phyloP scores from a whole-genome alignment of 1,140 invertebrate species.

The Galendromus occidentalis region DNA sequence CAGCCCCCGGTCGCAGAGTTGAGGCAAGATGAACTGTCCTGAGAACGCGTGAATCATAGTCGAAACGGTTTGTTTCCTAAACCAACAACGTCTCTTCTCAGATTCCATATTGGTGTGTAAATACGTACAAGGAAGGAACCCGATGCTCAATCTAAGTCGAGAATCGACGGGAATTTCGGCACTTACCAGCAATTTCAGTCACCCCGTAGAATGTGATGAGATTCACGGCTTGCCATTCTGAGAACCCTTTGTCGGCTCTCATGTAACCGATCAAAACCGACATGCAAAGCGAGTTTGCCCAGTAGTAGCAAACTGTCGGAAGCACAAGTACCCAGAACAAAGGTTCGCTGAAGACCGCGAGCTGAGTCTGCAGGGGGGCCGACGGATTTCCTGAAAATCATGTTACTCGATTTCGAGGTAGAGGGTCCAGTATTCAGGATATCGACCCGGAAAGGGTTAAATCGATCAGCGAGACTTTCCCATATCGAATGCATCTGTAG shows the following conservation, averaged over 20 bases:
- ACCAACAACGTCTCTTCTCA: too few species aligned
- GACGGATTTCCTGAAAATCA: not conserved
- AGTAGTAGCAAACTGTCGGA: not conserved
- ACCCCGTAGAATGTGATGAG: not conserved
- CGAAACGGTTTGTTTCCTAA: too few species aligned
- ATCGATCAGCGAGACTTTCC: too few species aligned
- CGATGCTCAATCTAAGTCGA: too few species aligned
- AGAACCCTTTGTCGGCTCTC: not conserved
- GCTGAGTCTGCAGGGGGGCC: not conserved
- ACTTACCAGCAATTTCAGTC: not conserved
- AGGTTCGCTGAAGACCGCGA: not conserved
- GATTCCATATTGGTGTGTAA: too few species aligned
- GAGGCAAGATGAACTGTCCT: not conserved
- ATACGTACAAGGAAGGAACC: too few species aligned
- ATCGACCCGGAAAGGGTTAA: too few species aligned
- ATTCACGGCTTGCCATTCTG: not conserved
- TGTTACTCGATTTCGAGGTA: too few species aligned
- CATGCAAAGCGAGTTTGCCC: not conserved
- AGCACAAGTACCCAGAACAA: not conserved
- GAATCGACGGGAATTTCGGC: not conserved
- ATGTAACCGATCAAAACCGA: not conserved
- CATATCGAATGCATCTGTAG: too few species aligned
- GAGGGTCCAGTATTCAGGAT: too few species aligned
- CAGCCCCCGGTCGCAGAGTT: not conserved
- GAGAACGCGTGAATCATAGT: not conserved